These are phyloP conservation scores for Beris morrisii DNA, from an alignment of 2,888 invertebrate genomes.

Conservation along the genomic window DNA sequence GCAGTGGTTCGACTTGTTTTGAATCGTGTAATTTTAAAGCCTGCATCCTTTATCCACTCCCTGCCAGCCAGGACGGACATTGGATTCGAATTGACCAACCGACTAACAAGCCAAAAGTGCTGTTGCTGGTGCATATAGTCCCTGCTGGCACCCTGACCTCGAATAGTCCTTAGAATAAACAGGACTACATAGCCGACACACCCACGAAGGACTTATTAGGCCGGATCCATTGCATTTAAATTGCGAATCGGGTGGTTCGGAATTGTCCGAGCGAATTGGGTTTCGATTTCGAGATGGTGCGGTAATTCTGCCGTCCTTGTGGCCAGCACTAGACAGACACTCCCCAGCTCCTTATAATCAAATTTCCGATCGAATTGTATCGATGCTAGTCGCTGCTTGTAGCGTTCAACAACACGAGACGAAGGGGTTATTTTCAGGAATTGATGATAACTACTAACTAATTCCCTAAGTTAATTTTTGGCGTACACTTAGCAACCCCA, in stretches of 20 bases:
- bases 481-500: too few species aligned
- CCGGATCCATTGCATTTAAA: constrained; percentile 14
- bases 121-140: constrained; percentile 7
- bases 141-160: neutral
- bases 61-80: neutral
- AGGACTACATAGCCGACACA: too few species aligned
- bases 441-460: too few species aligned
- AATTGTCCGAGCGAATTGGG: constrained; percentile 20
- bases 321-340: neutral
- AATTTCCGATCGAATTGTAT: neutral
- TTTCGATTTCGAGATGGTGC: constrained; percentile 4
- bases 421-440: too few species aligned
- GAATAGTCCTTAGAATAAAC: neutral
- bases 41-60: neutral
- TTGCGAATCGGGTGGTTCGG: constrained; percentile 25
- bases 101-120: constrained; percentile 2
- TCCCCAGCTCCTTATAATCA: constrained; percentile 9
- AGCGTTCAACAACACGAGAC: too few species aligned
- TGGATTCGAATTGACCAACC: neutral
- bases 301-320: constrained; percentile 4
- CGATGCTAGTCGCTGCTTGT: too few species aligned
- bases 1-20: constrained; percentile 5
- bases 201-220: neutral
- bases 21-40: neutral
- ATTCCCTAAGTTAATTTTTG: too few species aligned